Conservation (phyloP, 2,797 vertebrate species). For the Cyprinella venusta region DNA sequence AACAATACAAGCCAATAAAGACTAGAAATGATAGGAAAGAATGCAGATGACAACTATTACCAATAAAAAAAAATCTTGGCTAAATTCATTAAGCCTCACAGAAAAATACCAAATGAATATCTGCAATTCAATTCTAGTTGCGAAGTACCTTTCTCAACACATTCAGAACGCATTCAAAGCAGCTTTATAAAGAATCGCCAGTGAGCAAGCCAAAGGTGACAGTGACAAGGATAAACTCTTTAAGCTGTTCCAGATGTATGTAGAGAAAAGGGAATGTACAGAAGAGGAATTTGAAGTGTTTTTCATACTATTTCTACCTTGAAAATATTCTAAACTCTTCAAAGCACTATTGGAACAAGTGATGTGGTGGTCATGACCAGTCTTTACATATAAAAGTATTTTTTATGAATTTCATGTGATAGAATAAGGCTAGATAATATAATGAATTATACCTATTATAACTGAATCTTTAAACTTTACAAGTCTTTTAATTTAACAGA, state of each 20-base stretch:
- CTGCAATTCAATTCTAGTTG: not conserved
- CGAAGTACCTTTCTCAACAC: not conserved
- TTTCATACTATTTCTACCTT: not conserved
- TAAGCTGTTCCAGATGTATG: not conserved
- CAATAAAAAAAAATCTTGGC: not conserved
- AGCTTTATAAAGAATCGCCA: not conserved
- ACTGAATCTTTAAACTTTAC: not conserved
- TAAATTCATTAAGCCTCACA: not conserved
- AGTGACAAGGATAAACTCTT: not conserved
- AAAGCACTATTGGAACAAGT: constrained; percentile 7
- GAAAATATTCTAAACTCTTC: not conserved
- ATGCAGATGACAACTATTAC: not conserved
- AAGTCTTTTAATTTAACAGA: not conserved
- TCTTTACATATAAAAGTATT: not conserved
- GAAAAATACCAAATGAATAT: not conserved
- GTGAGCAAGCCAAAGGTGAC: constrained; percentile 3
- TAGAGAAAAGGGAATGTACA: not conserved
- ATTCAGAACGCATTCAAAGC: not conserved
- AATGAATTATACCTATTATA: not conserved
- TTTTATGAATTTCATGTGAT: not conserved
- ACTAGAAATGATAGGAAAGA: not conserved
- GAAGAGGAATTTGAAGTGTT: not conserved
- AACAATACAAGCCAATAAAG: not conserved
- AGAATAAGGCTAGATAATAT: not conserved
- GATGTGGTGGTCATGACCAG: not conserved